Base-by-base conservation (phyloP, 2,888 invertebrate species). In the Kuschelorhynchus macadamiae region DNA sequence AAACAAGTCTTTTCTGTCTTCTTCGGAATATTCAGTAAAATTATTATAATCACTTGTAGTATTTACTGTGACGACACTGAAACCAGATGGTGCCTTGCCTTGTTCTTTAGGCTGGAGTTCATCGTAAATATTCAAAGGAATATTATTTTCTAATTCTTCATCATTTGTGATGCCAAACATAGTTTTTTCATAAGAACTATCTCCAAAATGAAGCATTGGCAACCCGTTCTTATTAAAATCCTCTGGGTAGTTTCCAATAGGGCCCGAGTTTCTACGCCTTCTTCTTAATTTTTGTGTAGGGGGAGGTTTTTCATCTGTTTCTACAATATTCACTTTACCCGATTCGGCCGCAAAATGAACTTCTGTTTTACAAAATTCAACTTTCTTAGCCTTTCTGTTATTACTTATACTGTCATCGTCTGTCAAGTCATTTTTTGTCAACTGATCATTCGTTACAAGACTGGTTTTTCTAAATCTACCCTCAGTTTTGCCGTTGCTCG, bases 311-410 rank as follows among this genome's bases (percentile, higher is more conserved):
- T 92, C 93, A 81, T 94, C 93, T 0, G 94, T 94, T 79, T 94
- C 93, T 30, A 95, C 94, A 65, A 95, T 94, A 79, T 94, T 93
- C 0, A 95, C 92, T 76, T 90, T 89, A 0, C 95, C 95, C 0
- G 93, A 92, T 79, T 94, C 94, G 12, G 93, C 92, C 0, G 93
- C 91, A 80, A 94, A 94, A 81, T 95, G 95, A 20, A 95, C 89
- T 84, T 95, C 95, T 0, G 94, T 94, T 85, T 94, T 94, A 79
- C 93, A 93, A 82, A 95, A 95, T 77, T 91, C 94, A 0, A 95
- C 94, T 82, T 89, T 92, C 80, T 93, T 93, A 1, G 87, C 85
- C 79, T 85, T 88, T 74, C 85, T 85, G 52, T 69, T 75, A 21
- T 70, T 72, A 49, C 85, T 85, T 49, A 69, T 72, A 63, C 71